Conservation (phyloP, 2,797 vertebrate species). For the Myoxocephalus aenaeus region DNA sequence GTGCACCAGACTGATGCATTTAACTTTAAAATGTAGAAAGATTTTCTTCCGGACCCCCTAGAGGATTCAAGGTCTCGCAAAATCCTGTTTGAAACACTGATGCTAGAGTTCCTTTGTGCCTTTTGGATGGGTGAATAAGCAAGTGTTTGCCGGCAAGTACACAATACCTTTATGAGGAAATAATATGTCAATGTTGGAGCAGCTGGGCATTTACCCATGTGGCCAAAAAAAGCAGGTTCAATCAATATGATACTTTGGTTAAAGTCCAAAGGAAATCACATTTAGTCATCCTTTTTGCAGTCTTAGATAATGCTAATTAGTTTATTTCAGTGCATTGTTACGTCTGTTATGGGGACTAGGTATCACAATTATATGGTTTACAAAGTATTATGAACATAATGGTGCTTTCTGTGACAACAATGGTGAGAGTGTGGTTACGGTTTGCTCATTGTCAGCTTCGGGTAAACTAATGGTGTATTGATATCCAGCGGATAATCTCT, state of each 20-base stretch:
- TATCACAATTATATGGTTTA: background rate
- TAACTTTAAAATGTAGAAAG: too few relatives aligned
- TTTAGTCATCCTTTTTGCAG: background rate
- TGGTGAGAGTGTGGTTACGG: background rate
- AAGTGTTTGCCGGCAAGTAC: background rate
- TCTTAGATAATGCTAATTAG: background rate
- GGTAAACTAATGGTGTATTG: conserved; percentile 14
- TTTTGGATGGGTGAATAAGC: background rate
- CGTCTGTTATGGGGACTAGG: background rate
- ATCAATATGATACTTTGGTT: background rate
- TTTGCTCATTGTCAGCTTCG: conserved; percentile 2
- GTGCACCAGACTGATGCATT: too few relatives aligned
- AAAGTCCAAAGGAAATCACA: background rate
- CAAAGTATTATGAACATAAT: background rate
- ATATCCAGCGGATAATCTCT: conserved; percentile 22
- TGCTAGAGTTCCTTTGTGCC: background rate
- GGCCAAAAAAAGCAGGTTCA: background rate
- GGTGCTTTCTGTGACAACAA: background rate
- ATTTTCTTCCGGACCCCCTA: too few relatives aligned
- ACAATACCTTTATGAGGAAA: background rate
- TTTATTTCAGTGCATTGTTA: background rate
- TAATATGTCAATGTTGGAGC: background rate
- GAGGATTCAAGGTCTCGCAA: too few relatives aligned
- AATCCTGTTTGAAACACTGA: background rate
- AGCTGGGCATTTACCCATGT: background rate